Evolutionary conservation across 2,113 vertebrate species (phyloP), one percentile per base, ranked within the genome.

Genomic region (Cacatua alba): DNA sequence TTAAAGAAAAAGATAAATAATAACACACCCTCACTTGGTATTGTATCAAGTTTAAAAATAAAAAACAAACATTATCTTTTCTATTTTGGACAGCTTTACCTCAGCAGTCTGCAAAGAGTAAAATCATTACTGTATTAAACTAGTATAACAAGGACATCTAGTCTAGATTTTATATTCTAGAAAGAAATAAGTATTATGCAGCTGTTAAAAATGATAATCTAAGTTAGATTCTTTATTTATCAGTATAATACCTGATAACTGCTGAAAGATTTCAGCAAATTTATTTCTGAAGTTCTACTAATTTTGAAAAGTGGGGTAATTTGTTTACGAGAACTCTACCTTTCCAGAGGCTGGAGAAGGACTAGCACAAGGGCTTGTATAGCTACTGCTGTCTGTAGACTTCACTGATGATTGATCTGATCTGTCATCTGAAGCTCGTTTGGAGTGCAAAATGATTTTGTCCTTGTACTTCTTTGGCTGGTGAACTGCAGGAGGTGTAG

Each of bases 301-400:
- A 25, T 52, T 88, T 43, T 70, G 21, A 71, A 46, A 19, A 88
- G 31, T 4, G 21, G 39, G 21, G 16, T 55, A 67, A n/a, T 46
- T n/a, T 59, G 8, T 60, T 93, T 71, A 72, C 0, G 1, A 67
- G n/a, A 80, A 90, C 69, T 71, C 37, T 98, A 99, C 99, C 98
- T 99, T 99, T 94, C 87, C 98, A 91, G 98, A 98, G 28, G 96
- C 53, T 24, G 97, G 94, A 67, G 98, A 97, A 72, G 98, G 97
- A 84, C 98, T 98, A 55, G 96, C 96, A 96, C 98, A 98, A 5
- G 98, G 98, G 77, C 98, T 98, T 69, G 97, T 96, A 51, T 97
- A 97, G 86, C 85, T 97, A 72, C 86, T 95, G 78, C 94, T 98
- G 59, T 98, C 98, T 70, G 98, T 95, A 70, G 98, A 98, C 83